These are phyloP conservation scores for Anthophora plumipes DNA, from an alignment of 2,888 invertebrate genomes.

Conservation along the genomic window DNA sequence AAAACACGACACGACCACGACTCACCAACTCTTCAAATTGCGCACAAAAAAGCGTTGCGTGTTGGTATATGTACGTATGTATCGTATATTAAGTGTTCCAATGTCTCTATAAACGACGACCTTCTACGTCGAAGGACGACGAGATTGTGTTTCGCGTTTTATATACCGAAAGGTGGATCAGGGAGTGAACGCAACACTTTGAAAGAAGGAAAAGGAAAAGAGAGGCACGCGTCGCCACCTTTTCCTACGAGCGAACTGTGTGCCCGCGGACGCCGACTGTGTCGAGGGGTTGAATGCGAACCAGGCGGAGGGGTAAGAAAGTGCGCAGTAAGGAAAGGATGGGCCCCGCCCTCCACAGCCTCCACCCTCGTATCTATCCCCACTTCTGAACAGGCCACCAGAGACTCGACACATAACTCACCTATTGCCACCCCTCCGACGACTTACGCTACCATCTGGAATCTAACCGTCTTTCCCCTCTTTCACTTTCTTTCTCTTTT, in stretches of 20 bases:
- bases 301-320: conserved; percentile 78
- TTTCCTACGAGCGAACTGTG: conserved; percentile 74
- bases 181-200: not conserved
- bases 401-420: conserved; percentile 11
- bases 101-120: not conserved
- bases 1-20: not conserved
- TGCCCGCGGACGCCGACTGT: conserved; percentile 64
- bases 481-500: no score
- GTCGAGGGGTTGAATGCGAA: conserved; percentile 68
- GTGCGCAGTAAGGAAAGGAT: conserved; percentile 80
- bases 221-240: conserved; percentile 73
- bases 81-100: no score
- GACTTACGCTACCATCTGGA: conserved; percentile 56
- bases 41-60: not conserved
- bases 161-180: no score
- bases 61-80: no score
- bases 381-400: not conserved
- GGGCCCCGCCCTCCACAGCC: conserved; percentile 68
- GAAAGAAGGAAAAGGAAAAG: not conserved
- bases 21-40: not conserved
- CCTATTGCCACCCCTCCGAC: conserved; percentile 33
- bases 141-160: not conserved
- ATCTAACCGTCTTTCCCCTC: no score
- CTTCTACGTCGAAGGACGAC: not conserved
- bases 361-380: conserved; percentile 45